Conservation (phyloP, 2,888 invertebrate species). For the Cataglyphis cursor region DNA sequence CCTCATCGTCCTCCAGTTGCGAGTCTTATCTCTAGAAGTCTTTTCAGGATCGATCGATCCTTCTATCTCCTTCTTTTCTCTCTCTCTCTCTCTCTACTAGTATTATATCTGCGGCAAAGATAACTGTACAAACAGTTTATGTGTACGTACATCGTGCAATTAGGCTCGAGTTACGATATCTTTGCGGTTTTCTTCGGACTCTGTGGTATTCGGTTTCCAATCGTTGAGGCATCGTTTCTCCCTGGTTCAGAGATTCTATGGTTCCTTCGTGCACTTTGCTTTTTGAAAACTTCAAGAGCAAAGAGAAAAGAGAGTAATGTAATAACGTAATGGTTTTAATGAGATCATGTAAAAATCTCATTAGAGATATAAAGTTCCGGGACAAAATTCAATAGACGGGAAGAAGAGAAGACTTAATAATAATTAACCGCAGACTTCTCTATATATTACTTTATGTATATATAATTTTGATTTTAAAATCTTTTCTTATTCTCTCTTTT, state of each 20-base stretch:
- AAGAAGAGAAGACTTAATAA: slow-evolving; percentile 20
- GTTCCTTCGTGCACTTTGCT: neutral
- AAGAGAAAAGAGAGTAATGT: neutral
- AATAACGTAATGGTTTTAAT: slow-evolving; percentile 7
- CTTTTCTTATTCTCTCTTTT: neutral
- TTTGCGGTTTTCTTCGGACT: slow-evolving; percentile 22
- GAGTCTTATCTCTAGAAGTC: slow-evolving; percentile 46
- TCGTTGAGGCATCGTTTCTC: neutral
- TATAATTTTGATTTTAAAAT: slow-evolving; percentile 20
- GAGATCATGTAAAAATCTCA: slow-evolving; percentile 4
- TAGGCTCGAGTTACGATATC: slow-evolving; percentile 44
- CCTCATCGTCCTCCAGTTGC: slow-evolving; percentile 41
- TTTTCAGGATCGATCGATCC: slow-evolving; percentile 52
- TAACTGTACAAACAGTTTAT: slow-evolving; percentile 68
- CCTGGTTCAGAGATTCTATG: neutral
- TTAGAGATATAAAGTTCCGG: slow-evolving; percentile 2
- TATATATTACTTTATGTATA: neutral
- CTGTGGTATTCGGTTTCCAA: slow-evolving; percentile 21
- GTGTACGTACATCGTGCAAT: slow-evolving; percentile 40
- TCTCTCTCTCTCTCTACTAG: neutral
- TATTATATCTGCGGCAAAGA: slow-evolving; percentile 52
- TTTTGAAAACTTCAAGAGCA: slow-evolving; percentile 1
- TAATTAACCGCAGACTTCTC: neutral
- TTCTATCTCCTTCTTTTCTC: slow-evolving; percentile 9
- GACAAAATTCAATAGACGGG: slow-evolving; percentile 1